These are phyloP conservation scores for Chascanopsetta lugubris DNA, from an alignment of 2,113 vertebrate genomes.

Conservation along the genomic window DNA sequence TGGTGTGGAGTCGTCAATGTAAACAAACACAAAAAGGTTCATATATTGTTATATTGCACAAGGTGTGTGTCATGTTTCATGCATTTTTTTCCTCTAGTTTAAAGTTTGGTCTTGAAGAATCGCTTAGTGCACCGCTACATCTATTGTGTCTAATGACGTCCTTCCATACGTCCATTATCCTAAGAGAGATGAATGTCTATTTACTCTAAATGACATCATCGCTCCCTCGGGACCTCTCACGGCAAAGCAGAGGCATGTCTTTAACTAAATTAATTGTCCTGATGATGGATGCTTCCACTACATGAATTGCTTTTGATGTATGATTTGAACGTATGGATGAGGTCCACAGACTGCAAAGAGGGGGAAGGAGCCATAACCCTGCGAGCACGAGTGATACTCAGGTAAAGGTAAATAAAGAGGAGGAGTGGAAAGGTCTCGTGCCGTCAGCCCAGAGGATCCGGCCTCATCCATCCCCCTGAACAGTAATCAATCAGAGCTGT, in stretches of 20 bases:
- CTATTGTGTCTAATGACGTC: constrained; percentile 3
- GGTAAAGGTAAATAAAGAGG: constrained; percentile 21
- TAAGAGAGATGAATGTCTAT: constrained; percentile 50
- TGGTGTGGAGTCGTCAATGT: no score
- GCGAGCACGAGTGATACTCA: not conserved
- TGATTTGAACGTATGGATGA: constrained; percentile 7
- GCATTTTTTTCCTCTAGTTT: not conserved
- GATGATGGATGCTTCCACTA: constrained; percentile 50
- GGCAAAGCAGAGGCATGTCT: constrained; percentile 35
- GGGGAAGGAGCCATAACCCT: not conserved
- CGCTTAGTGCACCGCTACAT: not conserved
- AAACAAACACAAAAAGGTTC: no score
- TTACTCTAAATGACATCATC: constrained; percentile 56
- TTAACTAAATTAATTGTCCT: constrained; percentile 53
- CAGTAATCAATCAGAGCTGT: not conserved
- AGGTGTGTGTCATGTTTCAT: not conserved
- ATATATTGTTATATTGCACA: not conserved
- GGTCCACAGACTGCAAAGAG: not conserved
- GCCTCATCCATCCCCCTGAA: not conserved
- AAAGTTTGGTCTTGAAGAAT: not conserved
- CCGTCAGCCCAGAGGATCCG: constrained; percentile 6
- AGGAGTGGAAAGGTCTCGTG: constrained; percentile 24
- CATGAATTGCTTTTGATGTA: constrained; percentile 39
- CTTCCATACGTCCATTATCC: constrained; percentile 33
- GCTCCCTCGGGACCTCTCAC: constrained; percentile 45